Conservation (phyloP, 2,888 invertebrate genomes). For the Hyppa rectilinea region DNA sequence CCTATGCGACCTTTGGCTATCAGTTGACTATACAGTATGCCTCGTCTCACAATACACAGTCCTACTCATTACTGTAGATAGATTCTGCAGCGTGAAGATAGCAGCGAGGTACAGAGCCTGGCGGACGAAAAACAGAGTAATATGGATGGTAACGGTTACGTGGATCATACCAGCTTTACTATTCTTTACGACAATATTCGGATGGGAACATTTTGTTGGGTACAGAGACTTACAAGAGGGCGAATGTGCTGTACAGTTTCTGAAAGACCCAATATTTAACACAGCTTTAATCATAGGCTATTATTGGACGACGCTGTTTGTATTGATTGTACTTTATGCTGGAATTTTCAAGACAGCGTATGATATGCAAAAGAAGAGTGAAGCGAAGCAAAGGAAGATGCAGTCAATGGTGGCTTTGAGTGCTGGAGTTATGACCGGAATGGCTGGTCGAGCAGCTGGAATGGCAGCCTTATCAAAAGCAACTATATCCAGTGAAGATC, state of each 20-base stretch:
- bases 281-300: constrained; percentile 99
- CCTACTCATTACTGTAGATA: constrained; percentile 98
- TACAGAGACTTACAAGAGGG: constrained; percentile 96
- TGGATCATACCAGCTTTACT: constrained; percentile 99
- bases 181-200: constrained; percentile 99
- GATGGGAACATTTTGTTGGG: constrained; percentile 99
- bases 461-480: constrained; percentile 96
- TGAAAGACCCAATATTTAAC: constrained; percentile 99
- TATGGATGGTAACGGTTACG: constrained; percentile 98
- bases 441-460: constrained; percentile 96
- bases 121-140: constrained; percentile 98
- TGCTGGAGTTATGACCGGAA: constrained; percentile 97
- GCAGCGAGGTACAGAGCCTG: constrained; percentile 99
- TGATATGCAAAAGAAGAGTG: constrained; percentile 99
- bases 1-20: constrained; percentile 99
- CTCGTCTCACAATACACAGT: constrained; percentile 99
- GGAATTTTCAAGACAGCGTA: constrained; percentile 99
- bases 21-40: constrained; percentile 99
- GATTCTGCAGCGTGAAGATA: constrained; percentile 99
- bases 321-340: constrained; percentile 98
- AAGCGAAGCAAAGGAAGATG: constrained; percentile 98
- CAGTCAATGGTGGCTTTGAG: constrained; percentile 98
- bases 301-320: constrained; percentile 99
- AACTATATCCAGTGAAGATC: constrained; percentile 93
- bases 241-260: constrained; percentile 98